Conservation (phyloP, 2,797 vertebrate species). For the Phyllotis vaccarum region DNA sequence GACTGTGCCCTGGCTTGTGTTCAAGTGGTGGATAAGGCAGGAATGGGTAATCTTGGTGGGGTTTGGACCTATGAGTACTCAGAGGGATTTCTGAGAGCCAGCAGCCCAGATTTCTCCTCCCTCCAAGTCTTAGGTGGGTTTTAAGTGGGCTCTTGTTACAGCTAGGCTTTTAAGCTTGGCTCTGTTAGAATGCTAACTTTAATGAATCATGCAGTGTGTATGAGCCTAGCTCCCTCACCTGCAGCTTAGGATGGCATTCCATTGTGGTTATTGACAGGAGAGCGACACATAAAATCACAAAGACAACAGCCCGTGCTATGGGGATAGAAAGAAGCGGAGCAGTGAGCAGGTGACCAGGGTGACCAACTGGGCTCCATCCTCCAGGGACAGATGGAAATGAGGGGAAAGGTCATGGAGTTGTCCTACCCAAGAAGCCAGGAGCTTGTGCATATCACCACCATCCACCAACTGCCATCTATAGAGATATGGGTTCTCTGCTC, state of each 20-base stretch:
- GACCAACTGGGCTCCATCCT: not conserved
- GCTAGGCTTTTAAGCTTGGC: not conserved
- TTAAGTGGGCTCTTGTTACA: not conserved
- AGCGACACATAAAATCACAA: not conserved
- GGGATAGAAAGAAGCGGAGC: not conserved
- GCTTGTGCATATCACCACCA: not conserved
- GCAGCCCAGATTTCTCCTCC: not conserved
- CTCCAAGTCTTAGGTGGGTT: not conserved
- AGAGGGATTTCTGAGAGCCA: not conserved
- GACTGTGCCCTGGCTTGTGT: slow-evolving; percentile 63
- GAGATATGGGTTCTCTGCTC: not conserved
- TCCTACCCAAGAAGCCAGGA: not conserved
- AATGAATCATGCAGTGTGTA: not conserved
- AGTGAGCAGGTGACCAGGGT: not conserved
- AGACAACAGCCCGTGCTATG: not conserved
- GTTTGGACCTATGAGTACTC: not conserved
- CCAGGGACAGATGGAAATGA: not conserved
- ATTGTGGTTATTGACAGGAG: not conserved
- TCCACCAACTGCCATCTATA: not conserved
- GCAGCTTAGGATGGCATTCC: not conserved
- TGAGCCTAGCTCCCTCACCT: not conserved
- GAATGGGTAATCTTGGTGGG: slow-evolving; percentile 26
- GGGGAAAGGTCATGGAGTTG: not conserved
- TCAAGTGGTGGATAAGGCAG: slow-evolving; percentile 60
- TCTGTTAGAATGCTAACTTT: not conserved